Evolutionary conservation across 2,113 vertebrate species (phyloP), one percentile per base, ranked within the genome.

Genomic region (Pygoscelis adeliae): DNA sequence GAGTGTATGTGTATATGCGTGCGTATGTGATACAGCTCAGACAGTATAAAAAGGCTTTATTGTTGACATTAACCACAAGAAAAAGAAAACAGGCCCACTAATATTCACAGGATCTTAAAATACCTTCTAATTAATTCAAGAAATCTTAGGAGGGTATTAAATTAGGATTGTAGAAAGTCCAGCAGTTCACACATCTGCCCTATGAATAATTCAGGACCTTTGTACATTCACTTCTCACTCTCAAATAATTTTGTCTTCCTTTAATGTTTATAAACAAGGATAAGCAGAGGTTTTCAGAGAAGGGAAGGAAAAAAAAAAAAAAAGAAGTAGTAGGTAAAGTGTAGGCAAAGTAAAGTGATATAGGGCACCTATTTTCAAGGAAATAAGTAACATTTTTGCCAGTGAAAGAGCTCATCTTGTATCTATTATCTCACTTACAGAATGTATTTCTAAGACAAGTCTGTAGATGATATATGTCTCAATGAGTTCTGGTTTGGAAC

Each of bases 1-100:
- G 9, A 52, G 8, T 23, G 13, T 30, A 47, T 25, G 22, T 34
- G 7, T 27, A 15, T 34, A 44, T 9, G 4, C 1, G 0, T 26
- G 25, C 1, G 2, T 38, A 52, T 36, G 8, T n/a, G 12, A 77
- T 32, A 69, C 2, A 89, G 29, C 12, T 72, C 38, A 83, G 52
- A 86, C 82, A 50, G 5, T 18, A 47, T 15, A 79, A 67, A 72
- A 73, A 59, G 0, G 8, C 16, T 58, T 84, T 53, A 32, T 6
- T 62, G 11, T 22, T 61, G 11, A 56, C 4, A 44, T 15, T 46
- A 73, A 40, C 15, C 9, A 77, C 15, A 63, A 9, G 4, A 32
- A n/a, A 72, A 67, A 61, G 13, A 34, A 30, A 34, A 9, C 19
- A 65, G 6, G 6, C 2, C 3, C 8, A 38, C 21, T 55, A 76